phyloP scores from a whole-genome alignment of 2,113 vertebrate species.

The Dromiciops gliroides region DNA sequence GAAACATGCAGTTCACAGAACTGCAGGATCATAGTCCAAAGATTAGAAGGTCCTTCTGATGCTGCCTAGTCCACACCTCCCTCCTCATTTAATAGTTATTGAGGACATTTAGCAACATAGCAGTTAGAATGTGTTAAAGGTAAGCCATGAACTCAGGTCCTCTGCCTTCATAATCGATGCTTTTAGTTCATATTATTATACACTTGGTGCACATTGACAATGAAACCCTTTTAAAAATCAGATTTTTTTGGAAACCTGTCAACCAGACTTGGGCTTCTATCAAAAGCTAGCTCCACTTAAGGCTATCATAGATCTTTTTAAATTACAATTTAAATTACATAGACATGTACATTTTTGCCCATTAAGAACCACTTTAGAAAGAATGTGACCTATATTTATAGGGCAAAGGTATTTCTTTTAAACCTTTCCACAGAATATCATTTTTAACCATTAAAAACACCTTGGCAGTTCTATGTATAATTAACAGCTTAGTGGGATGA shows the following conservation, averaged over 20 bases:
- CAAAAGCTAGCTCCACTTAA: slow-evolving; percentile 56
- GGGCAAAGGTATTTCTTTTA: slow-evolving; percentile 55
- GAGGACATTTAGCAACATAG: neutral
- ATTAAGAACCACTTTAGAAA: slow-evolving; percentile 70
- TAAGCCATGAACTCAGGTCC: neutral
- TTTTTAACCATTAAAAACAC: slow-evolving; percentile 59
- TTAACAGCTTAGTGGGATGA: slow-evolving; percentile 56
- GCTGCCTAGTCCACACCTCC: neutral
- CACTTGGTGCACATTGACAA: slow-evolving; percentile 59
- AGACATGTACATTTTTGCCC: slow-evolving; percentile 68
- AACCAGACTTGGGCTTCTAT: slow-evolving; percentile 60
- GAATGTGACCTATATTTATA: slow-evolving; percentile 65
- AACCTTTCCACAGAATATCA: slow-evolving; percentile 41
- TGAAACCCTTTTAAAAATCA: slow-evolving; percentile 65
- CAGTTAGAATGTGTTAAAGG: neutral
- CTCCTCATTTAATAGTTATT: neutral
- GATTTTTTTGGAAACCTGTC: slow-evolving; percentile 64
- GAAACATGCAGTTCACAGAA: slow-evolving; percentile 57
- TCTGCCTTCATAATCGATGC: neutral
- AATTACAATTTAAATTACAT: slow-evolving; percentile 67
- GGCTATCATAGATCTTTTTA: slow-evolving; percentile 64
- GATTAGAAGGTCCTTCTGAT: neutral
- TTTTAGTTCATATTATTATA: neutral
- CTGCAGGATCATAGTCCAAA: neutral
- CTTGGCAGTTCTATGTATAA: slow-evolving; percentile 42